These are phyloP conservation scores for Pocillopora grandis DNA, from an alignment of 92 coral and sea anemone genomes.

Conservation along the genomic window DNA sequence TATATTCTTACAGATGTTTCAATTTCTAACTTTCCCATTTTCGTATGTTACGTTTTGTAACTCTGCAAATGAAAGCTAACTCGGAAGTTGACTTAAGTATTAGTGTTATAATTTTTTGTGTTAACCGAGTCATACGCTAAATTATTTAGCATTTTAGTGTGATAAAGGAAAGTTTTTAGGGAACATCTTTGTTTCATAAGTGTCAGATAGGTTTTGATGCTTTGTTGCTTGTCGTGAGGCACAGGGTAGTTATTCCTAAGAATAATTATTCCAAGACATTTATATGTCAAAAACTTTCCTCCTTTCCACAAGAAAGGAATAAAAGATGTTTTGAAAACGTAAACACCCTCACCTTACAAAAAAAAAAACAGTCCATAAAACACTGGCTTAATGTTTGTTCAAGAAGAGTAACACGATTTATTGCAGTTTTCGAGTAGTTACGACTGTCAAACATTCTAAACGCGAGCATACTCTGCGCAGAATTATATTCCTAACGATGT, in stretches of 20 bases:
- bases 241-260: no score
- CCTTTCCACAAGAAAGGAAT: background rate
- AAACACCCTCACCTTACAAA: background rate
- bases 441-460: background rate
- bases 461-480: background rate
- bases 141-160: conserved; percentile 14
- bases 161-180: background rate
- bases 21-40: no score
- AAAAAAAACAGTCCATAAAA: background rate
- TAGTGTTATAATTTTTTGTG: no score
- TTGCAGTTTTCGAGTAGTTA: conserved; percentile 15
- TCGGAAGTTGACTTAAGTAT: no score
- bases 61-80: no score
- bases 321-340: background rate
- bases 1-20: no score
- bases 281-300: background rate
- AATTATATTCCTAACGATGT: background rate
- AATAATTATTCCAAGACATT: no score
- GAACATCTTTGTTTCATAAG: background rate
- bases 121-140: background rate
- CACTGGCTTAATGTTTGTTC: conserved; percentile 43
- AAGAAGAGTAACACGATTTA: conserved; percentile 20
- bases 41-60: no score
- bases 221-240: background rate
- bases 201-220: background rate